These are phyloP conservation scores for Scophthalmus maximus DNA, from an alignment of 2,113 vertebrate genomes.

Conservation along the genomic window DNA sequence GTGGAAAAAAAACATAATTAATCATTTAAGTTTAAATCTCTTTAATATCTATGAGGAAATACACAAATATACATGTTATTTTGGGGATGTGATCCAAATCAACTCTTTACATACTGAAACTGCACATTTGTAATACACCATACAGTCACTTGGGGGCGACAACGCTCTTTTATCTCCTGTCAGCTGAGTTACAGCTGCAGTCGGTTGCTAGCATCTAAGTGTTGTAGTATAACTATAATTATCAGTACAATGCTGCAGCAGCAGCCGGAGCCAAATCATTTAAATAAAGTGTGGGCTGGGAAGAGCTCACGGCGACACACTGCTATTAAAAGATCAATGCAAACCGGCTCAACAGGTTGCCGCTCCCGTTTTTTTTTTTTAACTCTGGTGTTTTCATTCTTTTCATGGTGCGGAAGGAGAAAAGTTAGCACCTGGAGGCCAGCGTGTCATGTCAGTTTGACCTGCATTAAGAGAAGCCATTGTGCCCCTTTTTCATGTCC, in stretches of 20 bases:
- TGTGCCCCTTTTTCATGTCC: neutral
- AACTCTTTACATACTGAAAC: neutral
- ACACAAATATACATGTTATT: neutral
- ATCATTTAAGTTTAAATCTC: neutral
- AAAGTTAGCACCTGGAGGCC: no score
- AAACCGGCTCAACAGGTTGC: constrained; percentile 7
- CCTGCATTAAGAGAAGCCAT: neutral
- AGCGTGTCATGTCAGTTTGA: neutral
- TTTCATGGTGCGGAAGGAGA: neutral
- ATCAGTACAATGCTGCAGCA: neutral
- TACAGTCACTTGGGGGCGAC: constrained; percentile 51
- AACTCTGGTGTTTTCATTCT: constrained; percentile 2
- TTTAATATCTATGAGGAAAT: neutral
- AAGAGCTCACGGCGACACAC: neutral
- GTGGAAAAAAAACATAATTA: neutral
- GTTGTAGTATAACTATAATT: neutral
- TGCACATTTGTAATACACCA: constrained; percentile 19
- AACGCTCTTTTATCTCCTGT: constrained; percentile 1
- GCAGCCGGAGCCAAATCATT: neutral
- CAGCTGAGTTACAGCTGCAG: neutral
- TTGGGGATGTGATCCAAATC: neutral
- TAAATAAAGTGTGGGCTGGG: neutral
- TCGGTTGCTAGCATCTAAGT: neutral
- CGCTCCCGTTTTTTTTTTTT: neutral
- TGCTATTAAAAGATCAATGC: neutral